These are phyloP conservation scores for Acrocephalus arundinaceus DNA, from an alignment of 2,113 vertebrate genomes.

Conservation along the genomic window DNA sequence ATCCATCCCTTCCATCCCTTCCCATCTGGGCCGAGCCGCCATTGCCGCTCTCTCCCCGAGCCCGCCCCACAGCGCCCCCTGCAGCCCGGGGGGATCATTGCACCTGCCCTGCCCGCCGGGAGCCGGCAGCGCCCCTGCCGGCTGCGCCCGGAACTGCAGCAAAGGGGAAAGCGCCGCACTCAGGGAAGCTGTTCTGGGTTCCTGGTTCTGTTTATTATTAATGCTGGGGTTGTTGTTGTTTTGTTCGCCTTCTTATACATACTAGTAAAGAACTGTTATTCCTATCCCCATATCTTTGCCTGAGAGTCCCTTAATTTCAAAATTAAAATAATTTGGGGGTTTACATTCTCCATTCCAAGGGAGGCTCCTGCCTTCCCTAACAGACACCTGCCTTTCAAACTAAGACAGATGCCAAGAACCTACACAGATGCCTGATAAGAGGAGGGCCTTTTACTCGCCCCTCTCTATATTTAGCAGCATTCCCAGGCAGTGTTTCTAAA, in stretches of 20 bases:
- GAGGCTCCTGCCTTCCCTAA: neutral
- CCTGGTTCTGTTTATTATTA: neutral
- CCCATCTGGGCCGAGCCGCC: too few species aligned
- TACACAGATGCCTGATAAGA: constrained; percentile 8
- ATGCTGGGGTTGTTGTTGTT: neutral
- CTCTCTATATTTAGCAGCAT: constrained; percentile 52
- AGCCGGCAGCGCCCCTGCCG: neutral
- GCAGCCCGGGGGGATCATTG: neutral
- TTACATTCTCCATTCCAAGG: neutral
- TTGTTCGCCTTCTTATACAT: neutral
- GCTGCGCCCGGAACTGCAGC: neutral
- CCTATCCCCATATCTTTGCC: neutral
- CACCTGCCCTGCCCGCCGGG: neutral
- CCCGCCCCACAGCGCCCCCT: neutral
- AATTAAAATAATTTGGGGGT: neutral
- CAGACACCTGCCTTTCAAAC: neutral
- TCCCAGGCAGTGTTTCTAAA: constrained; percentile 53
- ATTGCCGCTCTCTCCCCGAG: neutral
- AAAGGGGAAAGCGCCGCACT: neutral
- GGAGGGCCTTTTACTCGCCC: constrained; percentile 8
- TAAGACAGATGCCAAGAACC: neutral
- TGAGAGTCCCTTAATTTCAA: neutral
- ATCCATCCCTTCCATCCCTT: too few species aligned
- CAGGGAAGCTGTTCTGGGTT: neutral
- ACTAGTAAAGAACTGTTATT: neutral